A percentile compares a stretch with the other conserved stretches of the same genome.
Evolutionary conservation across 2,888 invertebrate species (phyloP).

Genomic region (Drosophila setosimentum): DNA sequence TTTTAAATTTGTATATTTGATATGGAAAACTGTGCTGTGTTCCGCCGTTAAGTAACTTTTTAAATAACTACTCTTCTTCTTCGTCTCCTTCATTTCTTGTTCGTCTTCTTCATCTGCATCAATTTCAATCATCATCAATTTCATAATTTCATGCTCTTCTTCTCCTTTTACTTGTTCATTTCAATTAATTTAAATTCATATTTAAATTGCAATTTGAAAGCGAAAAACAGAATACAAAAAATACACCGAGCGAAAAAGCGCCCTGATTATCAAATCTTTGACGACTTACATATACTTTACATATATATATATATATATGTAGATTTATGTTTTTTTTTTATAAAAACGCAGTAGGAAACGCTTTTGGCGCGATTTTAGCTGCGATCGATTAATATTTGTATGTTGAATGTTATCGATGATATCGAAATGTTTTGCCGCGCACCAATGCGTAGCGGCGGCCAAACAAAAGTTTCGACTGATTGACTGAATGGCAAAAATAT

Average conservation of each 20-base stretch:
- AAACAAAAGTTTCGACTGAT: slow-evolving; percentile 84
- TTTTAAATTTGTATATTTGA: slow-evolving; percentile 52
- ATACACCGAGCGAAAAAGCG: slow-evolving; percentile 33
- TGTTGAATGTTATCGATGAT: slow-evolving; percentile 33
- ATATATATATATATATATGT: slow-evolving; percentile 29
- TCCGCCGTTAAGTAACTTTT: slow-evolving; percentile 8
- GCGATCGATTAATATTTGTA: slow-evolving; percentile 51
- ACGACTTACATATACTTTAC: slow-evolving; percentile 14
- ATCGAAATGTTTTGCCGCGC: slow-evolving; percentile 39
- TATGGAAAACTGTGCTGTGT: slow-evolving; percentile 68
- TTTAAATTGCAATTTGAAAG: slow-evolving; percentile 71
- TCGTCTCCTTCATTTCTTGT: slow-evolving; percentile 1
- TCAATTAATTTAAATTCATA: slow-evolving; percentile 69
- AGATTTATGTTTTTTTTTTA: slow-evolving; percentile 41
- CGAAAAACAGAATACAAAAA: slow-evolving; percentile 32
- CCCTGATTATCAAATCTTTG: slow-evolving; percentile 6
- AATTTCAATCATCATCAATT: slow-evolving; percentile 6
- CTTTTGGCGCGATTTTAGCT: slow-evolving; percentile 67
- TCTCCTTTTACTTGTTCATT: slow-evolving; percentile 36
- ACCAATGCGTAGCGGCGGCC: slow-evolving; percentile 43
- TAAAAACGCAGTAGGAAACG: slow-evolving; percentile 75
- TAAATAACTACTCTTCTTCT: neutral
- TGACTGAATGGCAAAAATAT: slow-evolving; percentile 83
- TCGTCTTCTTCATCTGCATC: slow-evolving; percentile 4
- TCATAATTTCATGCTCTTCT: slow-evolving; percentile 3